These are phyloP conservation scores for Pantherophis vulpinus DNA, from an alignment of 2,797 vertebrate genomes.

Conservation along the genomic window DNA sequence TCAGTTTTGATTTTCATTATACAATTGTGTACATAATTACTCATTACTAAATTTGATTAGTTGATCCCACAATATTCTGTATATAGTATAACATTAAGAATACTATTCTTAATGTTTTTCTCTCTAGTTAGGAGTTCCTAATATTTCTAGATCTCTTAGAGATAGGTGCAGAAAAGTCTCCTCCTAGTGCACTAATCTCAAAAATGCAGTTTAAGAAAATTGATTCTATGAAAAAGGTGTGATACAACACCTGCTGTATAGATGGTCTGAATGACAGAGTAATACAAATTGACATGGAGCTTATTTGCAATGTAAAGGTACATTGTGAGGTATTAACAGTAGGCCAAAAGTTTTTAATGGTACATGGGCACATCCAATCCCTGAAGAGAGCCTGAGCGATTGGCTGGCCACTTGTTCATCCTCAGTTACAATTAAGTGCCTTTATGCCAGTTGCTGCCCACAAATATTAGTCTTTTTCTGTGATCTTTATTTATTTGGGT, in stretches of 20 bases:
- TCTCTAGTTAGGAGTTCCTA: not conserved
- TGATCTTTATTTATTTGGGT: not conserved
- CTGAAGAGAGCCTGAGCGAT: not conserved
- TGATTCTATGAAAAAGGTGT: not conserved
- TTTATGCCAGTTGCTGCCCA: not conserved
- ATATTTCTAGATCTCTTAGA: not conserved
- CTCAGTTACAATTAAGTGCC: not conserved
- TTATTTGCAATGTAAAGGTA: not conserved
- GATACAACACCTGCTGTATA: not conserved
- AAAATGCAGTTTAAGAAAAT: not conserved
- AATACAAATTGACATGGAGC: not conserved
- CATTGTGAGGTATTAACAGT: not conserved
- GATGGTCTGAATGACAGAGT: not conserved
- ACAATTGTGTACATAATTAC: not conserved
- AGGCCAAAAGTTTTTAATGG: not conserved
- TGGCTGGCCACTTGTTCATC: not conserved
- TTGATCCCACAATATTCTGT: not conserved
- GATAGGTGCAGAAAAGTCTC: not conserved
- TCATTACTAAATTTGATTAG: not conserved
- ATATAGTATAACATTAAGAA: not conserved
- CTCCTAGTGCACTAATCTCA: not conserved
- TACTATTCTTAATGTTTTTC: not conserved
- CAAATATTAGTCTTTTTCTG: not conserved
- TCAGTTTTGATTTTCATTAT: not conserved
- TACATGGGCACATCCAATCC: not conserved